Evolutionary conservation across 2,113 vertebrate species (phyloP), one percentile per base, ranked within the genome.

Genomic region (Cephalopholis sonnerati): DNA sequence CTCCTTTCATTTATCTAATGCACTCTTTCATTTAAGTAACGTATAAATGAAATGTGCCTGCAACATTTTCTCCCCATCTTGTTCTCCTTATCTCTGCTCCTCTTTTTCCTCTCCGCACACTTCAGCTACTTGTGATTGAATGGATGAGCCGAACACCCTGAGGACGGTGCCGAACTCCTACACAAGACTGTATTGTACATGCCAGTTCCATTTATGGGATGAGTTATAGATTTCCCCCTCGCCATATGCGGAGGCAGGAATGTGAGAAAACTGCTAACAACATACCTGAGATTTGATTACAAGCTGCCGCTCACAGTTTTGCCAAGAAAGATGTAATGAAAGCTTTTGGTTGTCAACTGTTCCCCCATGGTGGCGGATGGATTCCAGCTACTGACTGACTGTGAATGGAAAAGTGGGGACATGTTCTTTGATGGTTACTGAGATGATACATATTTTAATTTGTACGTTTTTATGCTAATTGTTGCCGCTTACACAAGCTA

Each of bases 1-100:
- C 84, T 84, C 70, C 78, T 81, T 88, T 84, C 70, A 89, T 91
- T 91, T 81, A 83, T 89, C 83, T 81, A 87, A 87, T 77, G 54
- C 83, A 64, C 77, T 29, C 63, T 87, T 87, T 90, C 73, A 69
- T 88, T 92, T 90, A 75, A 85, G 84, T 64, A 83, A 83, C 18
- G 46, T 80, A 85, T 82, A 72, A 90, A 91, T 86, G 59, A 87
- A 91, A 90, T 74, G 75, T 82, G 85, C 82, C 79, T 29, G 81
- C 70, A 84, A 90, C 83, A 79, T 84, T 91, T 88, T 76, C 66
- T 68, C 50, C 69, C 74, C 76, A 77, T 89, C 86, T 66, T 86
- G 61, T 73, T 78, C 66, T 50, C 64, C 74, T 91, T 88, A 82
- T 91, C 87, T 81, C 65, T 3, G 36, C 55, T 48, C 29, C 48